Conservation (phyloP, 92 coral and sea anemone genomes). For the Palythoa grandis region DNA sequence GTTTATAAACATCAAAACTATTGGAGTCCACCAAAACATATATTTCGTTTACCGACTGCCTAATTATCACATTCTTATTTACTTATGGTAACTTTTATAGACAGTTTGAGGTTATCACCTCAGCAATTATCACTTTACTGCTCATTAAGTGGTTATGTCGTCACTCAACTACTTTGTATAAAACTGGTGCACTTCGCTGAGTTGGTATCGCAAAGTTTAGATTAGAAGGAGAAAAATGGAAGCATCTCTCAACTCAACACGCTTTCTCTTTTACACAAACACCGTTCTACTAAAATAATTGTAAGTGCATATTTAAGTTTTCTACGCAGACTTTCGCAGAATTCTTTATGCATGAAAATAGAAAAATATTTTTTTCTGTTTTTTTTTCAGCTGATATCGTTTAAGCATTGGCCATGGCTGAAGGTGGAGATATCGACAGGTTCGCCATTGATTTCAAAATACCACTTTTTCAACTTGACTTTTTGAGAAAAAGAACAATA, state of each 20-base stretch:
- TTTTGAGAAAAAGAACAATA: conserved; percentile 8
- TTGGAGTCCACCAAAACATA: not conserved
- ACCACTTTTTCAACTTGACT: conserved; percentile 16
- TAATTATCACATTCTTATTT: not conserved
- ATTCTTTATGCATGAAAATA: not conserved
- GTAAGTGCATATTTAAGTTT: not conserved
- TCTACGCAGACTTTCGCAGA: not conserved
- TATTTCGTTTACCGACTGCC: not conserved
- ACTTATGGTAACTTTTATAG: not conserved
- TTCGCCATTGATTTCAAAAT: not conserved
- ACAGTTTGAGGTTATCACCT: not conserved
- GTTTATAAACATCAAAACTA: not conserved
- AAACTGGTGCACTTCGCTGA: not conserved
- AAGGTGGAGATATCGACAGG: not conserved
- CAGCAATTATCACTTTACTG: not conserved
- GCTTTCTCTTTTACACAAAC: not conserved
- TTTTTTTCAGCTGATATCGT: not conserved
- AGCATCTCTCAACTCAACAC: not conserved
- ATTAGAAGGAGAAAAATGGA: not conserved
- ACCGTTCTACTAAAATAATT: not conserved
- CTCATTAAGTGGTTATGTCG: not conserved
- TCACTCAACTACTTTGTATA: not conserved
- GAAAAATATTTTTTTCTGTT: not conserved
- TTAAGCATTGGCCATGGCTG: conserved; percentile 22
- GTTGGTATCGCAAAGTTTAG: not conserved